Base-by-base conservation (phyloP, 2,888 invertebrate species). In the Crocallis elinguaria region DNA sequence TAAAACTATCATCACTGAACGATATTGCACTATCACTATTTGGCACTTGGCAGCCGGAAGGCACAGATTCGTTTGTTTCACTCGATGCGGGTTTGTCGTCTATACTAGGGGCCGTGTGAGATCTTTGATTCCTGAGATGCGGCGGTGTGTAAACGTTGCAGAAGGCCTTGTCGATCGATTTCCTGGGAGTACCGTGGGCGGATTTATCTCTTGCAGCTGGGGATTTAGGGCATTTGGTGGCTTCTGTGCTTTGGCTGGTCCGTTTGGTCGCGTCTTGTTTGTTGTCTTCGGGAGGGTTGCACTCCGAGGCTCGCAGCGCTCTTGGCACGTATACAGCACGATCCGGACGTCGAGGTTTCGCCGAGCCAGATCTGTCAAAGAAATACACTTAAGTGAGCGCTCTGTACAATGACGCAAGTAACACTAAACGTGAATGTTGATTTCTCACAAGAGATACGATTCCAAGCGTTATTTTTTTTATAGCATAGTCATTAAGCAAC, bases 241-340 rank as follows among this genome's bases (percentile, higher is more conserved):
- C 64, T 44, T 83, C 84, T 11, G 75, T 62, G 55, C 69, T 72
- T 61, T 77, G 78, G 62, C 75, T 75, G 48, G 76, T 68, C 55
- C 78, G 76, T 57, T 79, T 79, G 42, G 59, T 71, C 33, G 63
- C 45, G 35, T 75, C 68, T 16, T 75, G 66, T 54, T 77, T 78
- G 53, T 77, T 76, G 49, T 83, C 84, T 23, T 80, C 79, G 3
- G 64, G 38, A 4, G 63, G 44, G 27, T 58, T 71, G 43, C 50
- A 65, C 36, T 85, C 82, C n/a, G 84, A 75, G 17, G 78, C 70
- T 53, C 94, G 92, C 57, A 94, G 90, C 56, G 94, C 95, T 73
- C 95, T 92, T 55, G 96, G 96, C 57, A 96, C 94, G 89, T 96
- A 96, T 42, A 96, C 94, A 13, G 95, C 95, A 30, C 95, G 93